Percentiles rank a stretch among this genome's conserved stretches.
phyloP scores from a whole-genome alignment of 2,888 invertebrate species.

The Metopia argyrocephala region DNA sequence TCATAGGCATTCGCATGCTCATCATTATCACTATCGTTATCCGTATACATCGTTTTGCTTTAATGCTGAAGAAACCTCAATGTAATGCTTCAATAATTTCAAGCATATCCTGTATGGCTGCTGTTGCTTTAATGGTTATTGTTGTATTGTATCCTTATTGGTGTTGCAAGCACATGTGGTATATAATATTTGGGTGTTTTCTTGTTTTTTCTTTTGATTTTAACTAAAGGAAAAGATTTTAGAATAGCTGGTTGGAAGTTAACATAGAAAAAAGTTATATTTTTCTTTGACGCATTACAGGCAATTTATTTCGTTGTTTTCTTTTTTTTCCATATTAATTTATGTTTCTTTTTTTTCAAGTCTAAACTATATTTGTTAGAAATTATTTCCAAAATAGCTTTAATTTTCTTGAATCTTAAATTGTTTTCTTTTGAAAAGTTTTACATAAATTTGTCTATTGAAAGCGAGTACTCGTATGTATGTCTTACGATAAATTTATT shows the following conservation, averaged over 20 bases:
- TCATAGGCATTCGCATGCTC: conserved; percentile 40
- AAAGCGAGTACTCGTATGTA: no score
- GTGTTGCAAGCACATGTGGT: conserved; percentile 27
- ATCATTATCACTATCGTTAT: conserved; percentile 62
- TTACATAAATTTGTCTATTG: neutral
- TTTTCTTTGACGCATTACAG: neutral
- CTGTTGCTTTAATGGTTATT: conserved; percentile 8
- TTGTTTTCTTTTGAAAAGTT: neutral
- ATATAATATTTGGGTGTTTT: conserved; percentile 1
- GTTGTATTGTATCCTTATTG: conserved; percentile 29
- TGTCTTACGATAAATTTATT: neutral
- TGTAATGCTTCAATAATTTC: conserved; percentile 57
- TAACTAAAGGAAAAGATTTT: conserved; percentile 5
- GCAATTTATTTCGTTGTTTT: no score
- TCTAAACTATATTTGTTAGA: neutral
- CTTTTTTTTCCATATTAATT: neutral
- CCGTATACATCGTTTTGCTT: conserved; percentile 50
- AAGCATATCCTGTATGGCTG: conserved; percentile 54
- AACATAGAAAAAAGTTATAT: conserved; percentile 22
- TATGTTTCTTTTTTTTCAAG: neutral
- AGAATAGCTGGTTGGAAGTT: no score
- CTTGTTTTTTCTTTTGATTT: neutral
- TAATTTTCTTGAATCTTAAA: no score
- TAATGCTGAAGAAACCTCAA: conserved; percentile 57
- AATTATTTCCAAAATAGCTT: no score